Percentiles rank a stretch among this genome's conserved stretches.
These are phyloP conservation scores for Coturnix japonica DNA, from an alignment of 2,113 vertebrate genomes.

Conservation along the genomic window DNA sequence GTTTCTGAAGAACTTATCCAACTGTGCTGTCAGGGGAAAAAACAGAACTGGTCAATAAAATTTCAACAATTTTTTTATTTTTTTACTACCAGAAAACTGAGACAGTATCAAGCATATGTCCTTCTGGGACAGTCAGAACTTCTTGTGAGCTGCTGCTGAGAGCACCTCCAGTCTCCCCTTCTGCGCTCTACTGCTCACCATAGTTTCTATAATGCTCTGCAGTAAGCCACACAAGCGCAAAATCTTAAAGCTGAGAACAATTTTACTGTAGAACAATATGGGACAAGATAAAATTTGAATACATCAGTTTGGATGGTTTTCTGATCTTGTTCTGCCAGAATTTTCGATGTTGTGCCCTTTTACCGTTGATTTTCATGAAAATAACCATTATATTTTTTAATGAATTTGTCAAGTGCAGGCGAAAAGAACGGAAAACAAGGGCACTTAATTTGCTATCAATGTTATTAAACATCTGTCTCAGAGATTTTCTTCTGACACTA, in stretches of 20 bases:
- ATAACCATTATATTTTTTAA: neutral
- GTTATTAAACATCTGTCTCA: neutral
- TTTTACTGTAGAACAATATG: rapidly evolving
- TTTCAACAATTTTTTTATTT: neutral
- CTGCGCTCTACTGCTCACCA: rapidly evolving
- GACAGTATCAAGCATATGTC: neutral
- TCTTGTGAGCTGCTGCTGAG: neutral
- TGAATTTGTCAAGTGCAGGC: neutral
- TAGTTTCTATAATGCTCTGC: neutral
- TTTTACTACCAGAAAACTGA: neutral
- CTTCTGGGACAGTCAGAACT: neutral
- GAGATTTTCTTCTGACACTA: neutral
- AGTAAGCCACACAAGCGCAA: neutral
- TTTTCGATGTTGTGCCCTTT: neutral
- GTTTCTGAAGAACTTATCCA: neutral
- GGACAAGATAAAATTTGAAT: neutral
- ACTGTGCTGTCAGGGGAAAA: neutral
- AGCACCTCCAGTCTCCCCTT: rapidly evolving
- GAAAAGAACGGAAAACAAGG: neutral
- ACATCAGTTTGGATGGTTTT: neutral
- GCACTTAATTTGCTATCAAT: neutral
- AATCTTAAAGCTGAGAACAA: neutral
- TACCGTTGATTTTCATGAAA: neutral
- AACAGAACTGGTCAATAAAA: neutral
- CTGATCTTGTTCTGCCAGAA: neutral